Conservation (phyloP, 2,888 invertebrate species). For the Perizoma flavofasciatum region DNA sequence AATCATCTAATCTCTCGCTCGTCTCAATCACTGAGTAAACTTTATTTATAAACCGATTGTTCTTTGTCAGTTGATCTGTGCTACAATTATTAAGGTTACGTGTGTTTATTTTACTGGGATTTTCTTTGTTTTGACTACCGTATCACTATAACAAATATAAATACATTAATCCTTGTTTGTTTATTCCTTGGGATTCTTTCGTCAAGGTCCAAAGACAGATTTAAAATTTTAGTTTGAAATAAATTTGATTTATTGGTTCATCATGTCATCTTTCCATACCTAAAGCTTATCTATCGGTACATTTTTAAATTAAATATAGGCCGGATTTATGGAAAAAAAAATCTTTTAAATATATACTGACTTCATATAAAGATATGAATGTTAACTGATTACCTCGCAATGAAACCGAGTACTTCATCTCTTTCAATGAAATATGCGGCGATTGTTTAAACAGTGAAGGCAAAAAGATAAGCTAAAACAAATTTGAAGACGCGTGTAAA, state of each 20-base stretch:
- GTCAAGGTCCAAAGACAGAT: slow-evolving; percentile 2
- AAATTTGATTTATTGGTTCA: not conserved
- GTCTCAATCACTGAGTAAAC: slow-evolving; percentile 30
- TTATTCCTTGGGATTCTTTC: not conserved
- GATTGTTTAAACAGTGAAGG: slow-evolving; percentile 34
- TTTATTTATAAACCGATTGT: slow-evolving; percentile 32
- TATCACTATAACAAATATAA: slow-evolving; percentile 15
- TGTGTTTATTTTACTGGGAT: slow-evolving; percentile 11
- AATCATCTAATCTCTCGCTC: slow-evolving; percentile 59
- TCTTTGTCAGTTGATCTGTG: slow-evolving; percentile 28
- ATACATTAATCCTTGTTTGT: slow-evolving; percentile 10
- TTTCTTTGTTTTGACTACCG: slow-evolving; percentile 28
- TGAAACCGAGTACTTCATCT: slow-evolving; percentile 34
- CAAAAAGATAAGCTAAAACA: slow-evolving; percentile 64
- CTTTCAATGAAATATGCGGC: slow-evolving; percentile 50
- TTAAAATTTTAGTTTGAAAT: not conserved
- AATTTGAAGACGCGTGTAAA: slow-evolving; percentile 64
- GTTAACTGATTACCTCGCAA: slow-evolving; percentile 3
- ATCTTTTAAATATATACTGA: no score
- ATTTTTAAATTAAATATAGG: no score
- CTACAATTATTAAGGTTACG: slow-evolving; percentile 15
- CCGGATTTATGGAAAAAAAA: no score
- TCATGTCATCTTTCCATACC: no score
- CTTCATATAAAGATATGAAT: no score
- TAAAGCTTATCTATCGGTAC: no score